phyloP scores from a whole-genome alignment of 2,888 invertebrate species.

The Rhagonycha lutea region DNA sequence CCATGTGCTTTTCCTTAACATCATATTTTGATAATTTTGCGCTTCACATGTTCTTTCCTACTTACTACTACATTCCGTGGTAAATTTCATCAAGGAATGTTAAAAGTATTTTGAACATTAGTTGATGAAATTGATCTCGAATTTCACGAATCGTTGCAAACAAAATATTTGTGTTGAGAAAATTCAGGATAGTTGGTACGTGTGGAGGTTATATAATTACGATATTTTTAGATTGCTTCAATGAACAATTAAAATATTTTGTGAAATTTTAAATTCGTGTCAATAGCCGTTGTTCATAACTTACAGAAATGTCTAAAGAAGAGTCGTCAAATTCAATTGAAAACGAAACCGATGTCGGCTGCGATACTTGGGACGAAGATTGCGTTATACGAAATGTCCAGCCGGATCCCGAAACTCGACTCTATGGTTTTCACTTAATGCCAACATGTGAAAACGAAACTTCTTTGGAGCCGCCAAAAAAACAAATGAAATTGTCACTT shows the following conservation, averaged over 20 bases:
- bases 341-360: conserved; percentile 47
- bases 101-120: neutral
- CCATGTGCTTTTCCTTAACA: neutral
- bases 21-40: neutral
- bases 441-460: conserved; percentile 41
- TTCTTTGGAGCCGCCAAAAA: conserved; percentile 28
- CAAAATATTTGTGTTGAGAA: neutral
- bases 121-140: neutral
- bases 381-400: conserved; percentile 35
- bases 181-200: neutral
- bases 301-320: neutral
- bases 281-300: neutral
- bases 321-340: conserved; percentile 23
- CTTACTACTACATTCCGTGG: neutral
- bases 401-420: conserved; percentile 1
- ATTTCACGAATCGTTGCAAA: neutral
- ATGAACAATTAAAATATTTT: neutral
- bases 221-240: neutral
- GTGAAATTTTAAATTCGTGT: neutral
- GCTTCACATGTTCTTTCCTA: neutral
- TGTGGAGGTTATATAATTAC: neutral
- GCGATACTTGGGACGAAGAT: conserved; percentile 48
- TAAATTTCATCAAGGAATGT: neutral
- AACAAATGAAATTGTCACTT: conserved; percentile 41
- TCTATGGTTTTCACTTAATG: conserved; percentile 41